Base-by-base conservation (phyloP, 2,888 invertebrate species). In the Machimus rusticus region DNA sequence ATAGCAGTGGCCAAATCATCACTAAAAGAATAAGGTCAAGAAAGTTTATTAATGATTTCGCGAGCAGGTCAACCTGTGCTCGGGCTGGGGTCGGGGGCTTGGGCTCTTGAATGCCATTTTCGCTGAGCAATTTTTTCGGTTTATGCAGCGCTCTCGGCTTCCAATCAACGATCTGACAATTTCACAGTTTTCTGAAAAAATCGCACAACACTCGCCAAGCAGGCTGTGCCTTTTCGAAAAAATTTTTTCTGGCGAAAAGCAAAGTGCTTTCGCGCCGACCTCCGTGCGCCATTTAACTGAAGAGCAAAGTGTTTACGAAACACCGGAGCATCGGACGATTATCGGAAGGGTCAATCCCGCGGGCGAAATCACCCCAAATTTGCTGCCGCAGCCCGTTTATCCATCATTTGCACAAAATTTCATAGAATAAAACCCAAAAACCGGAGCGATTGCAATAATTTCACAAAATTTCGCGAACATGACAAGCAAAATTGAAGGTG, bases 1-100 rank as follows among this genome's bases (percentile, higher is more conserved):
- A 99, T 99, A 90, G 99, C 99, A 91, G 99, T 99, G 89, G 99
- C 98, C 93, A 99, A 94, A 95, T 98, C 98, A 92, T 98, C 98
- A 90, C 95, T 95, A 92, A 88, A 93, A 92, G 1, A 51, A 85
- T 86, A 57, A 86, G 86, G 85, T 84, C 16, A 82, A 19, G 51
- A 85, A 84, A 37, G 14, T 16, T 39, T 39, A 66, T 37, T 86
- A 78, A 78, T 16, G 19, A 76, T 37, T 34, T 76, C 51, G 51
- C 51, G 51, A 51, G 5, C 51, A 28, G 19, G 28, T 78, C 46
- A 46, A 78, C 43, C 57, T 78, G 57, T 84, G 77, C 8, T 86
- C 81, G 12, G 74, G 57, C 14, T 86, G 74, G 5, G 79, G 57
- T 77, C 79, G 77, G 31, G 84, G 46, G 39, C 66, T 87, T 85